Evolutionary conservation across 2,888 invertebrate species (phyloP), one percentile per base, ranked within the genome.

Genomic region (Notodonta dromedarius): DNA sequence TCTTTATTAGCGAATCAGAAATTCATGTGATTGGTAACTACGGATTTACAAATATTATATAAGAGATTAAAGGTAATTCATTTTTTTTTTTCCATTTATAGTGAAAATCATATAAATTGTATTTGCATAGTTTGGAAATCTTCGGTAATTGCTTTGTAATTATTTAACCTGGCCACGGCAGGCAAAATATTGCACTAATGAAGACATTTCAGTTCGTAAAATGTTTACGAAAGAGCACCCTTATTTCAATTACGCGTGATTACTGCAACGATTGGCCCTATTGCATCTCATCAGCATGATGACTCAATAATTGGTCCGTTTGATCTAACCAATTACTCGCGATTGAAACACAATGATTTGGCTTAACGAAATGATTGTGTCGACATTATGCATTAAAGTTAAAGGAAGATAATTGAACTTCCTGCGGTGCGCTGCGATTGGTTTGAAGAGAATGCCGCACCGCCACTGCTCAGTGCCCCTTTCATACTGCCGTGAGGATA

Each of bases 351-450:
- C 83, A 84, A 88, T 89, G 86, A 89, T 88, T 88, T 85, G 80
- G 83, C 84, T 89, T 88, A 89, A 93, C 92, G 89, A 91, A 92
- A 93, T 91, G 91, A 93, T 93, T 93, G 90, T 90, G 88, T 88
- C 87, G 89, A 89, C 89, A 88, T 90, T 87, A 88, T 88, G 86
- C 83, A 88, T 89, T 90, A 87, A 87, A 88, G 89, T 87, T 87
- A 87, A 89, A 92, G 89, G 89, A 87, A 89, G 88, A 88, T 92
- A 93, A 93, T 93, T 93, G 93, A 93, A 93, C 90, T 89, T 93
- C 93, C 93, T 93, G 93, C 79, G 84, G 79, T 78, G 83, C 77
- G 85, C 79, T 77, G 79, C 83, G 87, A 90, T 88, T 90, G 87
- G 86, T 87, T 85, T 85, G 85, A 86, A 85, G 85, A 78, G 82